Evolutionary conservation across 1,140 invertebrate genomes (phyloP).

Genomic region (Hetaerina americana): DNA sequence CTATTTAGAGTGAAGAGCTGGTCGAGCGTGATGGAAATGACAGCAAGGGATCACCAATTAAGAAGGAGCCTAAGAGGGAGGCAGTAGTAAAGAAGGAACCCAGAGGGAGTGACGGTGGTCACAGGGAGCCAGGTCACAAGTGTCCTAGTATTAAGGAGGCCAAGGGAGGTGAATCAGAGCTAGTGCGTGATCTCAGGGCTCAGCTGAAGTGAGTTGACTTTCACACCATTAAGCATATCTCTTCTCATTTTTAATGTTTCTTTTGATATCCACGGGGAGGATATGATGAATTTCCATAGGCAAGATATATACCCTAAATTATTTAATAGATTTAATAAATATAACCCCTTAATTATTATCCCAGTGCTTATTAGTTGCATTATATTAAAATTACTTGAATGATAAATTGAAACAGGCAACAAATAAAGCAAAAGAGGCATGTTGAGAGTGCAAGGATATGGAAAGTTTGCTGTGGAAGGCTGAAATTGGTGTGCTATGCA

Average conservation of each 20-base stretch:
- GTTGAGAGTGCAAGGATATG: too few relatives aligned
- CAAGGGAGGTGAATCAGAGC: slow-evolving; percentile 41
- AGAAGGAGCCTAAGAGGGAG: slow-evolving; percentile 50
- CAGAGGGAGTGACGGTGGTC: slow-evolving; percentile 18
- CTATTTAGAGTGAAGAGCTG: slow-evolving; percentile 22
- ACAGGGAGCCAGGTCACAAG: slow-evolving; percentile 38
- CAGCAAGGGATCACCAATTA: slow-evolving; percentile 21
- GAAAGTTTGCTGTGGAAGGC: too few relatives aligned
- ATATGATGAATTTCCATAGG: too few relatives aligned
- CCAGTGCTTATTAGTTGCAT: too few relatives aligned
- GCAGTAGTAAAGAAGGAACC: slow-evolving; percentile 28
- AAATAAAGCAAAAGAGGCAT: too few relatives aligned
- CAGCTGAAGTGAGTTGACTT: slow-evolving; percentile 68
- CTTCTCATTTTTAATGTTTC: slow-evolving; percentile 3
- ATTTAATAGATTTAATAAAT: too few relatives aligned
- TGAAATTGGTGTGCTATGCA: too few relatives aligned
- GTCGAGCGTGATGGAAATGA: slow-evolving; percentile 24
- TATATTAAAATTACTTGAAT: too few relatives aligned
- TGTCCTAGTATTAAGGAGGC: slow-evolving; percentile 32
- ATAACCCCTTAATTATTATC: too few relatives aligned
- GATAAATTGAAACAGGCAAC: too few relatives aligned
- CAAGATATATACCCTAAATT: too few relatives aligned
- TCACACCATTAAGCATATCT: background rate
- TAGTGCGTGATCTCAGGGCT: slow-evolving; percentile 72
- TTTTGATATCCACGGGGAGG: too few relatives aligned